Evolutionary conservation across 2,888 invertebrate genomes (phyloP).

Genomic region (Dendrolimus houi): DNA sequence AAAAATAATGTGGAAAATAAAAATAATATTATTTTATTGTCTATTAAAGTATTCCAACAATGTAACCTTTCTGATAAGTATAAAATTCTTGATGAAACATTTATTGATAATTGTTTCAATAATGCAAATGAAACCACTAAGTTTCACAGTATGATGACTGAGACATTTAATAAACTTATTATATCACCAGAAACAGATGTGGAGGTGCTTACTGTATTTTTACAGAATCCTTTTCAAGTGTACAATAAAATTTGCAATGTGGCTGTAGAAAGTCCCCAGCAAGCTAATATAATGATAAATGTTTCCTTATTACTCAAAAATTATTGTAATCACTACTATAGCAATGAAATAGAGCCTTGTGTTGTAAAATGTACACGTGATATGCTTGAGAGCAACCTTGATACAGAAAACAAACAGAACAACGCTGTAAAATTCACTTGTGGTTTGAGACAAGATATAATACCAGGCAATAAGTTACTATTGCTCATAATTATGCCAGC

Average conservation of each 20-base stretch:
- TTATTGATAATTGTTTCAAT: slow-evolving; percentile 32
- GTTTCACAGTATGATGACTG: slow-evolving; percentile 33
- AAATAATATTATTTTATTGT: slow-evolving; percentile 25
- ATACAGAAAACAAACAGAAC: slow-evolving; percentile 31
- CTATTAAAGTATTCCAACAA: slow-evolving; percentile 39
- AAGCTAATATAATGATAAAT: slow-evolving; percentile 48
- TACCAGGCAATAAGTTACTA: slow-evolving; percentile 42
- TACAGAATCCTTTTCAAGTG: slow-evolving; percentile 51
- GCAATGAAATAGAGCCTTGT: slow-evolving; percentile 45
- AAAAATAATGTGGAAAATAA: slow-evolving; percentile 23
- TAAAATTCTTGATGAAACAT: slow-evolving; percentile 39
- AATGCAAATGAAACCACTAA: slow-evolving; percentile 29
- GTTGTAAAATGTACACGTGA: slow-evolving; percentile 36
- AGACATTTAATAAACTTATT: slow-evolving; percentile 57
- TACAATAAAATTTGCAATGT: slow-evolving; percentile 44
- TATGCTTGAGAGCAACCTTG: slow-evolving; percentile 26
- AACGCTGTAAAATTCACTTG: slow-evolving; percentile 46
- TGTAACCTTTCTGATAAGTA: slow-evolving; percentile 33
- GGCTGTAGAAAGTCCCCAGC: slow-evolving; percentile 44
- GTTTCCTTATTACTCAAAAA: slow-evolving; percentile 39
- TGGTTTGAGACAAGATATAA: slow-evolving; percentile 37
- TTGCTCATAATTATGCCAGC: slow-evolving; percentile 55
- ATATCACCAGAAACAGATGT: slow-evolving; percentile 33
- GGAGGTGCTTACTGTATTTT: slow-evolving; percentile 42
- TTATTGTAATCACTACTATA: slow-evolving; percentile 48